Evolutionary conservation across 2,113 vertebrate species (phyloP).

Genomic region (Rhadina sibilatrix): DNA sequence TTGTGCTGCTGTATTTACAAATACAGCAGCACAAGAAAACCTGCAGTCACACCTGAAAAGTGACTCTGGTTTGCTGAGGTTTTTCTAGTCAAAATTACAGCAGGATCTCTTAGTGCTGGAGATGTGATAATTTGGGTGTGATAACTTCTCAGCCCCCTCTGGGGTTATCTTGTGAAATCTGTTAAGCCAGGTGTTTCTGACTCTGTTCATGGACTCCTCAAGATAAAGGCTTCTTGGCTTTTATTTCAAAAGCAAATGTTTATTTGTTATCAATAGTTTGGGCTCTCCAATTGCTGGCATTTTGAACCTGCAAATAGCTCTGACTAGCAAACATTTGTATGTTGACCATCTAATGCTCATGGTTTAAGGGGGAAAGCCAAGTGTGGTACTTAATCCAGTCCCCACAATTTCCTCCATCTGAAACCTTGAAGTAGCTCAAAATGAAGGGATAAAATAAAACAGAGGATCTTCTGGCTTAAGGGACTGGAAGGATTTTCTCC

Average conservation of each 20-base stretch:
- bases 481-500: constrained; percentile 66
- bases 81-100: not conserved
- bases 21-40: too few species aligned
- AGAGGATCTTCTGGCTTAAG: constrained; percentile 62
- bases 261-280: constrained; percentile 21
- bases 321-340: constrained; percentile 7
- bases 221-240: not conserved
- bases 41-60: not conserved
- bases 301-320: constrained; percentile 12
- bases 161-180: not conserved
- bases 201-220: constrained; percentile 8
- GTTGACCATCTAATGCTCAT: constrained; percentile 10
- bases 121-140: not conserved
- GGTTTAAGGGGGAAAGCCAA: constrained; percentile 58
- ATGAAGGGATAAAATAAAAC: constrained; percentile 23
- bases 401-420: constrained; percentile 16
- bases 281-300: not conserved
- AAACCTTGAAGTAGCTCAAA: constrained; percentile 41
- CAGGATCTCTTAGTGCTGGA: not conserved
- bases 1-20: not conserved
- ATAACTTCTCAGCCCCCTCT: not conserved
- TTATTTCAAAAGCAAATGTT: not conserved
- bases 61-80: not conserved
- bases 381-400: constrained; percentile 42
- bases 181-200: not conserved